Base-by-base conservation (phyloP, 2,888 invertebrate genomes). In the Synergus laeviventris region DNA sequence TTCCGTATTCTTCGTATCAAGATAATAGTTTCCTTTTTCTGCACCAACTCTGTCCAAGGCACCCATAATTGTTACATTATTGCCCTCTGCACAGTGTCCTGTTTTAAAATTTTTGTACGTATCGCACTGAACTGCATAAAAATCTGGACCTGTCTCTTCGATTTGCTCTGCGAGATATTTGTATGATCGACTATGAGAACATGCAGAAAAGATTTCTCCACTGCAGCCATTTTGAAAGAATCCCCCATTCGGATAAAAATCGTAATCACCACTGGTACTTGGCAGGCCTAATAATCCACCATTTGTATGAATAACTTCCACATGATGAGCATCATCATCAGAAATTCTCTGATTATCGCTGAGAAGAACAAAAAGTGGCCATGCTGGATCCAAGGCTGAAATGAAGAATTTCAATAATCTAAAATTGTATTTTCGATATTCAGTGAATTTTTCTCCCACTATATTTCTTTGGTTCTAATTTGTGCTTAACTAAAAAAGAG, bases 251-350 rank as follows among this genome's bases (percentile, higher is more conserved):
- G 66, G 66, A 14, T 45, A 66, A 78, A 90, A 91, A 78, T 91
- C 91, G 21, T 83, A 84, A 64, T 90, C 83, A 14, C 91, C 91
- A 16, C 90, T 84, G 0, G 89, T 82, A 0, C 77, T 54, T 0
- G 81, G 73, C 74, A 85, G 87, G 4, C 91, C 91, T 1, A 91
- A 83, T 0, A 87, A 74, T 2, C 90, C 90, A 0, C 85, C 88
- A 49, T 88, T 90, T 4, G 91, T 91, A 80, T 91, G 91, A 60
- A 91, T 88, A 11, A 91, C 88, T 78, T 91, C 88, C 0, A 91
- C 91, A 78, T 89, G 86, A 0, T 80, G 76, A 2, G 90, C 91
- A 75, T 91, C 91, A 0, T 81, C 81, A 1, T 76, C 77, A 7
- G 91, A 90, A 16, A 92, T 87, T 36, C 90, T 82, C 1, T 81